Evolutionary conservation across 2,888 invertebrate genomes (phyloP), one percentile per base, ranked within the genome.

Genomic region (Drosophila peninsularis): DNA sequence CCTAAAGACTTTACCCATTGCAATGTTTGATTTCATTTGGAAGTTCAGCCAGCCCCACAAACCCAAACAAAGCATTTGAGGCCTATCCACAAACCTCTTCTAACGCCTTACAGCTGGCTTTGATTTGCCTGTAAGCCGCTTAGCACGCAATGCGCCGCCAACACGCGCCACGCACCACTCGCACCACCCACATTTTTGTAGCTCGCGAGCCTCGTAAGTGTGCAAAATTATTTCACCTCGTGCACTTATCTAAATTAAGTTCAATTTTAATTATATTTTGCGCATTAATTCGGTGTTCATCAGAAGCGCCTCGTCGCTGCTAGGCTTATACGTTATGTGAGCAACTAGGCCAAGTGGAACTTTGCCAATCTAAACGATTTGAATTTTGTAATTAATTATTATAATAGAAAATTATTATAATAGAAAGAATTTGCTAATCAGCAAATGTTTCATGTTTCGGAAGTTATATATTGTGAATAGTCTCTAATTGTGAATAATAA

Each of bases 261-360:
- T 78, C 58, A 78, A 65, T 70, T 80, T 82, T 81, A 81, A 83
- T 85, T 79, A 85, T 82, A 82, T 75, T 78, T 75, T 56, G 61
- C 70, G 68, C 79, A 70, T 75, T 81, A 64, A 62, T 70, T 70
- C 34, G 37, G 64, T 67, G 62, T 57, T 72, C 60, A 73, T 58
- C 62, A 6, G 10, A 58, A 17, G 24, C 54, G 24, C 34, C n/a
- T 24, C 36, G 11, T 9, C 39, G 21, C 27, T 21, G 13, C 13
- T n/a, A 10, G 13, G 5, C 30, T 42, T 37, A 53, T 17, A 19
- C 17, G 14, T 9, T 14, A 21, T 41, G n/a, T 2, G 9, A 27
- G n/a, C 41, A 27, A 34, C 57, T n/a, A 67, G 68, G 60, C 60
- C 57, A 65, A 65, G 60, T 45, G 19, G 9, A 53, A 19, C 17